Evolutionary conservation across 2,797 vertebrate species (phyloP), one percentile per base, ranked within the genome.

Genomic region (Moxostoma hubbsi): DNA sequence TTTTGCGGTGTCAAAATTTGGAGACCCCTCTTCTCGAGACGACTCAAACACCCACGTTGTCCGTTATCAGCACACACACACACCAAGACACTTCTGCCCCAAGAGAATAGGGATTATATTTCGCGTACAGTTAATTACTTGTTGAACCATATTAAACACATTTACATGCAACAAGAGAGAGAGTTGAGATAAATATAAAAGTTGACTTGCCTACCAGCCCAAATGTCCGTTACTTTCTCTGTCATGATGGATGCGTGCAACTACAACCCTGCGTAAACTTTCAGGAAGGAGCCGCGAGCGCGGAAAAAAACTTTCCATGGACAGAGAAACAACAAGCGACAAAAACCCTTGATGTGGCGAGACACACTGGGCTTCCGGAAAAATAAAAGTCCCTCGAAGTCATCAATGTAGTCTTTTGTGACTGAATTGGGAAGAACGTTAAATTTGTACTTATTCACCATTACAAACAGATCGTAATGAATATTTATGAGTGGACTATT

Each of bases 201-300:
- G 81, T 43, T 54, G 54, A 24, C 88, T 87, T 88, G 91, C 92
- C 92, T 92, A 90, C 88, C 83, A 82, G 82, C 85, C 76, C 83
- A 80, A 85, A 86, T 86, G 81, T 80, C 74, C 82, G 87, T 90
- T 79, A 89, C 86, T 81, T 87, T 92, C 88, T 92, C 87, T 91
- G 87, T 93, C 95, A 95, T 96, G 85, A 90, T 94, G 92, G 80
- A 84, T 50, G 83, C 86, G 79, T 61, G 83, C 79, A 79, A 82
- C 36, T 36, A 36, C 83, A 74, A 86, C 86, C 86, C 83, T 53
- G 71, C 77, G 59, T 50, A 89, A 92, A 93, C 87, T 93, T 91
- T 93, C 88, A 94, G 92, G 92, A 88, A 94, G 93, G 91, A 95
- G 92, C 93, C 89, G 90, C 90, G 77, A 85, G 92, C 90, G 90